Evolutionary conservation across 2,797 vertebrate species (phyloP).

Genomic region (Amniataba percoides): DNA sequence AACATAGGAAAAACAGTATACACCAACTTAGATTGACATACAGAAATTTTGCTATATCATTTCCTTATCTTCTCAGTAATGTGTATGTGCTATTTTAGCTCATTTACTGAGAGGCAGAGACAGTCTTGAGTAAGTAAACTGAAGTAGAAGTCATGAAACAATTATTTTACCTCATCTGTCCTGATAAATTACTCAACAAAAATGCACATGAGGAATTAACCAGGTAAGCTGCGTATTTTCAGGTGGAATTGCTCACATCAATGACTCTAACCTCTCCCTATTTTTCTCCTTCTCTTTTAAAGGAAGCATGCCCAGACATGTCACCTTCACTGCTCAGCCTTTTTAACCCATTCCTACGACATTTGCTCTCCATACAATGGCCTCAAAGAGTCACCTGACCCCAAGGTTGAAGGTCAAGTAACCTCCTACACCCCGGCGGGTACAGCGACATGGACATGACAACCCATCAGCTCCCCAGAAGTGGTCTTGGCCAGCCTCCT

Average conservation of each 20-base stretch:
- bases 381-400: conserved; percentile 85
- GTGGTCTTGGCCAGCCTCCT: conserved; percentile 50
- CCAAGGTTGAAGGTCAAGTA: conserved; percentile 81
- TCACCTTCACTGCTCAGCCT: conserved; percentile 76
- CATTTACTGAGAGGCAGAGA: not conserved
- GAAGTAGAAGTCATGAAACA: not conserved
- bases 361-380: conserved; percentile 73
- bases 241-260: conserved; percentile 61
- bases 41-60: conserved; percentile 14
- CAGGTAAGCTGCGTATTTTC: conserved; percentile 47
- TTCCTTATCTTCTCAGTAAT: conserved; percentile 18
- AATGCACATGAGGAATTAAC: conserved; percentile 17
- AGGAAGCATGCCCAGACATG: conserved; percentile 81
- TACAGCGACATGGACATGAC: conserved; percentile 70
- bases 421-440: conserved; percentile 74
- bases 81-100: not conserved
- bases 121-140: conserved; percentile 8
- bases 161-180: not conserved
- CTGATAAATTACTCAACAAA: conserved; percentile 17
- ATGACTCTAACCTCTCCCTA: conserved; percentile 69
- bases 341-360: conserved; percentile 80
- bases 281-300: conserved; percentile 70
- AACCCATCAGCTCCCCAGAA: conserved; percentile 65
- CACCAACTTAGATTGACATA: not conserved
- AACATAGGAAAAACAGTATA: not conserved